phyloP scores from a whole-genome alignment of 2,113 vertebrate genomes.

The Heterochromis multidens region DNA sequence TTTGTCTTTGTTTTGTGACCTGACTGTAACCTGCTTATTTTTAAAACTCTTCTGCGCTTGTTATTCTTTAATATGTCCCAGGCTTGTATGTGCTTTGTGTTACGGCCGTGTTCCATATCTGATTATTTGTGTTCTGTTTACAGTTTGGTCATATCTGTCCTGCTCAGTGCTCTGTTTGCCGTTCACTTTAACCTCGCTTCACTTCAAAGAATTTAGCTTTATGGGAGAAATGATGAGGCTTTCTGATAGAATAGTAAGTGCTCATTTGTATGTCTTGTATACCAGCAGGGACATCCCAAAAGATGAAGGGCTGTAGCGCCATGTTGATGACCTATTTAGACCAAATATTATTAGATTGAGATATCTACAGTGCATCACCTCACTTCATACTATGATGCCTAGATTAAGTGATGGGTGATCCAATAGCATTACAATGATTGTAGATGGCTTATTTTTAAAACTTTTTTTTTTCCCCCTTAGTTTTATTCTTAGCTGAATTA shows the following conservation, averaged over 20 bases:
- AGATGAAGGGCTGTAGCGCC: background rate
- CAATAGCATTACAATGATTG: background rate
- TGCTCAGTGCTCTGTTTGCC: background rate
- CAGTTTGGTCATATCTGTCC: background rate
- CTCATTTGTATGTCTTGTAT: background rate
- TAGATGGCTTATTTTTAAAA: background rate
- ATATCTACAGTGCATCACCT: background rate
- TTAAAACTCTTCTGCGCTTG: background rate
- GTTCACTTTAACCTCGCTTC: background rate
- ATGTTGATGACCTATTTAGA: slow-evolving; percentile 34
- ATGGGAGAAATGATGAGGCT: background rate
- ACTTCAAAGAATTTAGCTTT: background rate
- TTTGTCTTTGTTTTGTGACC: slow-evolving; percentile 1
- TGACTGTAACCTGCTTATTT: slow-evolving; percentile 10
- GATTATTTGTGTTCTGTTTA: background rate
- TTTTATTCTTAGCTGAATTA: background rate
- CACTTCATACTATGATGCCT: background rate
- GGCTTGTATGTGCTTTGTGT: background rate
- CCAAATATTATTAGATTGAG: background rate
- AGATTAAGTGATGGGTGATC: slow-evolving; percentile 5
- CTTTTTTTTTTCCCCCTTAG: background rate
- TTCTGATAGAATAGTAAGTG: background rate
- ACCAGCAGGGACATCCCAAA: background rate
- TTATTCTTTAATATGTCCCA: slow-evolving; percentile 25
- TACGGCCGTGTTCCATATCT: background rate